Evolutionary conservation across 2,113 vertebrate species (phyloP).

Genomic region (Tyto alba): DNA sequence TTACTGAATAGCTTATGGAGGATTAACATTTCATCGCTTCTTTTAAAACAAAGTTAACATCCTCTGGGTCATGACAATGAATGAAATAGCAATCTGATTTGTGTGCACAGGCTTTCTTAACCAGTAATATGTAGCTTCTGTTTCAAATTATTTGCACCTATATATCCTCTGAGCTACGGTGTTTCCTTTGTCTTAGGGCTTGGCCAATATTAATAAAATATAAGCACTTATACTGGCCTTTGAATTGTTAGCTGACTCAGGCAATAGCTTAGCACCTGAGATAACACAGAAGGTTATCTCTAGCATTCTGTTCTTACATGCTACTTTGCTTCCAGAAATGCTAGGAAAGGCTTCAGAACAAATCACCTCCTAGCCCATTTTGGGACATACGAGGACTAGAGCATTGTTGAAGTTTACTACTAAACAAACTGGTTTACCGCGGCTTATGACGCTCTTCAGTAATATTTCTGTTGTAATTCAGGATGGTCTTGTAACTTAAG

Average conservation of each 20-base stretch:
- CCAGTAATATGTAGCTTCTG: neutral
- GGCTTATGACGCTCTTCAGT: neutral
- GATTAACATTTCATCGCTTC: neutral
- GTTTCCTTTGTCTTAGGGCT: neutral
- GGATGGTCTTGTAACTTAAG: neutral
- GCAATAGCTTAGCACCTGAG: slow-evolving; percentile 1
- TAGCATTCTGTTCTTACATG: neutral
- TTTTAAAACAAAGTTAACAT: neutral
- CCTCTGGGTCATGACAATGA: neutral
- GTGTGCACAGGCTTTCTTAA: neutral
- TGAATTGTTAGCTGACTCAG: too few species aligned
- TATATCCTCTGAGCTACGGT: neutral
- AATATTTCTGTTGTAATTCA: neutral
- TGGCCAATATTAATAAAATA: neutral
- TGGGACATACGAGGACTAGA: neutral
- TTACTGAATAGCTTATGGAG: neutral
- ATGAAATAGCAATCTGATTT: neutral
- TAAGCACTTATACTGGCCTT: slow-evolving; percentile 4
- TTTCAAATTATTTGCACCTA: neutral
- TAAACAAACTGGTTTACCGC: neutral
- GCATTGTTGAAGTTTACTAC: neutral
- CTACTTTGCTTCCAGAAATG: neutral
- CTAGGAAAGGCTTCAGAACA: neutral
- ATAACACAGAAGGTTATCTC: neutral
- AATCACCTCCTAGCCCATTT: neutral